Percentiles rank a stretch among this genome's conserved stretches.
phyloP scores from a whole-genome alignment of 1,140 invertebrate genomes.

The Drosophila gunungcola region DNA sequence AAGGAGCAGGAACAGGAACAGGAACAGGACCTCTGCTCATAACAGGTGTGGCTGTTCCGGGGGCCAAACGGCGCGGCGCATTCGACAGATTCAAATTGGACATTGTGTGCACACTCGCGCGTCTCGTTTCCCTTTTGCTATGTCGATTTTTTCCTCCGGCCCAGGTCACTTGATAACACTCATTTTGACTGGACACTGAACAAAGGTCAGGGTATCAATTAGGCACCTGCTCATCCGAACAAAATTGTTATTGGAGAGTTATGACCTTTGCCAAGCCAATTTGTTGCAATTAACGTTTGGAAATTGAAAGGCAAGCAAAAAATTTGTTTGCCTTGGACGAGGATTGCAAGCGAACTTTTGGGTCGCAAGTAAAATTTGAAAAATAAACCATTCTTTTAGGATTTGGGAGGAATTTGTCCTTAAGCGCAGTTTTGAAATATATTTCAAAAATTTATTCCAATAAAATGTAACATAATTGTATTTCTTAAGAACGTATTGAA shows the following conservation, averaged over 20 bases:
- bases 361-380: background rate
- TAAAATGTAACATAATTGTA: too few relatives aligned
- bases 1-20: background rate
- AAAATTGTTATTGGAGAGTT: background rate
- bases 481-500: too few relatives aligned
- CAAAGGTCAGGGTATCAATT: slow-evolving; percentile 15
- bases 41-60: slow-evolving; percentile 72
- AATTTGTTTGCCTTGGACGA: slow-evolving; percentile 10
- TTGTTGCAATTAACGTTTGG: slow-evolving; percentile 49
- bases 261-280: slow-evolving; percentile 28
- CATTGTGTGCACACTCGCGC: slow-evolving; percentile 56
- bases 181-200: slow-evolving; percentile 45
- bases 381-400: too few relatives aligned
- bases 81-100: slow-evolving; percentile 68
- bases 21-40: slow-evolving; percentile 10
- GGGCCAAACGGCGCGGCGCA: slow-evolving; percentile 66
- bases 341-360: background rate
- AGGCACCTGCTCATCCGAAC: slow-evolving; percentile 19
- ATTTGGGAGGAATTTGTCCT: too few relatives aligned
- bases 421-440: too few relatives aligned
- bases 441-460: too few relatives aligned
- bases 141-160: slow-evolving; percentile 14
- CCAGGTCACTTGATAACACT: slow-evolving; percentile 40
- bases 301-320: slow-evolving; percentile 35
- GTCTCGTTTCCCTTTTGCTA: slow-evolving; percentile 14